phyloP scores from a whole-genome alignment of 35 echinoderm and acorn worm genomes.

The Eucidaris tribuloides region DNA sequence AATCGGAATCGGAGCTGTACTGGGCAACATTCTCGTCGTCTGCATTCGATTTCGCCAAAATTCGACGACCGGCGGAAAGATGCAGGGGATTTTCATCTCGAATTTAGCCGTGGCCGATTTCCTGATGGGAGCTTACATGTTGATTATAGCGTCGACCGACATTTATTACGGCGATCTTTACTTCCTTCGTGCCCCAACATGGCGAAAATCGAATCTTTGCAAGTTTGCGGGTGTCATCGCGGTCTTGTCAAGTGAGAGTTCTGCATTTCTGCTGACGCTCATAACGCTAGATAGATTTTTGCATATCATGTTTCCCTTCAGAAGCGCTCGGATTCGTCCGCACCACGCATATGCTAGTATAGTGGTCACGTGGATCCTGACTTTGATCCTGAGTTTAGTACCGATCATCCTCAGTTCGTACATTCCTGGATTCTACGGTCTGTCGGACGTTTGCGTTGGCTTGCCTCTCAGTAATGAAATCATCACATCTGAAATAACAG shows the following conservation, averaged over 20 bases:
- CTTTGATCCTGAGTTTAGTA: constrained; percentile 5
- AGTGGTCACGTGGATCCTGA: constrained; percentile 34
- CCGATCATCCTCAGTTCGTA: constrained; percentile 24
- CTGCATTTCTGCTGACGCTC: constrained; percentile 59
- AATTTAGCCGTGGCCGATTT: constrained; percentile 45
- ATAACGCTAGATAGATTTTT: constrained; percentile 81
- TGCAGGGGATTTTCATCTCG: constrained; percentile 31
- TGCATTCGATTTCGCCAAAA: constrained; percentile 24
- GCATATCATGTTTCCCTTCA: constrained; percentile 81
- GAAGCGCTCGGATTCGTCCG: constrained; percentile 27
- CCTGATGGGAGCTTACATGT: constrained; percentile 47
- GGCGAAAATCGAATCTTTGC: constrained; percentile 54
- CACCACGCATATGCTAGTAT: neutral
- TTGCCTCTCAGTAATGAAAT: constrained; percentile 30
- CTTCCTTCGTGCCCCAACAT: neutral
- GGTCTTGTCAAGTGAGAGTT: constrained; percentile 61
- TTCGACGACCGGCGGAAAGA: neutral
- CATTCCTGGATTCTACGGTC: constrained; percentile 27
- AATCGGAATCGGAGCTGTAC: constrained; percentile 59
- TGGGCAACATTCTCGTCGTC: constrained; percentile 72
- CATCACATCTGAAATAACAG: too few species aligned
- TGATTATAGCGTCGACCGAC: constrained; percentile 54
- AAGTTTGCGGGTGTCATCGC: constrained; percentile 64
- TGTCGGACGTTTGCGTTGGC: constrained; percentile 70
- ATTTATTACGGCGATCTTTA: constrained; percentile 38